Conservation (phyloP, 2,113 vertebrate genomes). For the Psephotus haematonotus region DNA sequence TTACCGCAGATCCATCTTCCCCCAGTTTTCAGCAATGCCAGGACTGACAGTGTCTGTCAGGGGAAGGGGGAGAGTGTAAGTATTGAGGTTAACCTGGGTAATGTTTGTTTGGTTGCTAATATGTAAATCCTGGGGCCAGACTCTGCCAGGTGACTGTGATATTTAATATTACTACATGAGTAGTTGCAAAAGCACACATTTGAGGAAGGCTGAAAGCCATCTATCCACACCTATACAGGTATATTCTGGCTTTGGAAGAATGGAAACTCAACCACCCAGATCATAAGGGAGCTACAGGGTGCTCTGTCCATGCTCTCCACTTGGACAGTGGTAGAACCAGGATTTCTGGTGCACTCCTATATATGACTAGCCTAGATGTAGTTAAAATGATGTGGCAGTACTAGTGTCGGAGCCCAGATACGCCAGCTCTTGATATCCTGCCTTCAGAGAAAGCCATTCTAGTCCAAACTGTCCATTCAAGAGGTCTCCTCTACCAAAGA, state of each 20-base stretch:
- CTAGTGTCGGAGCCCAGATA: background rate
- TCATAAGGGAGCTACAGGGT: background rate
- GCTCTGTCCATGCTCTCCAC: background rate
- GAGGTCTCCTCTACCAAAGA: background rate
- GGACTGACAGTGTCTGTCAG: background rate
- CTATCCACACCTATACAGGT: rapidly evolving
- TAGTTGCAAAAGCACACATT: rapidly evolving
- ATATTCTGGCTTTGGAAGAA: background rate
- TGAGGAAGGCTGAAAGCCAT: background rate
- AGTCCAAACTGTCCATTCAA: background rate
- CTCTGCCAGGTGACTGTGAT: background rate
- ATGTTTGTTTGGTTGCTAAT: background rate
- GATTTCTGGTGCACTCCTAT: background rate
- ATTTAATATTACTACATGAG: background rate
- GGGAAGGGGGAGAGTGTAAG: background rate
- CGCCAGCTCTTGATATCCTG: background rate
- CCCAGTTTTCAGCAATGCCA: background rate
- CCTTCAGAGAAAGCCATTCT: background rate
- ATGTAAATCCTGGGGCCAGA: background rate
- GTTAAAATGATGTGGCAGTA: background rate
- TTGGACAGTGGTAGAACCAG: background rate
- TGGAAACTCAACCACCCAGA: background rate
- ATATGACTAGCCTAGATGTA: background rate
- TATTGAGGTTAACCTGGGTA: background rate
- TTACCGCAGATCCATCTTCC: background rate